These are phyloP conservation scores for Linepithema humile DNA, from an alignment of 1,140 invertebrate genomes.

Conservation along the genomic window DNA sequence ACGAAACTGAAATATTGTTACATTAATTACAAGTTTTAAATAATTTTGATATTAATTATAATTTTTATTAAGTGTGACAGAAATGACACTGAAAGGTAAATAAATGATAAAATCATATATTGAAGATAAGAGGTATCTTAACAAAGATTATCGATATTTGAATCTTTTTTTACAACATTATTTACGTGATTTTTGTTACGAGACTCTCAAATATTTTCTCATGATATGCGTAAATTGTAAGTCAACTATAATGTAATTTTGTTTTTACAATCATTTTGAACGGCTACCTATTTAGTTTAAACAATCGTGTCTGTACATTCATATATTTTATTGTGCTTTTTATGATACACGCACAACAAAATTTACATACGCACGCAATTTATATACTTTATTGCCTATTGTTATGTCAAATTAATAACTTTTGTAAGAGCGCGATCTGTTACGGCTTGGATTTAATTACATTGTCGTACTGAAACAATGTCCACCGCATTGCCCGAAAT, in stretches of 20 bases:
- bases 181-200: background rate
- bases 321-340: background rate
- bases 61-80: too few relatives aligned
- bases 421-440: constrained; percentile 1
- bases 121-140: background rate
- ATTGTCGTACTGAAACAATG: background rate
- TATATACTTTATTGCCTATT: constrained; percentile 24
- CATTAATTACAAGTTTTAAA: background rate
- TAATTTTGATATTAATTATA: background rate
- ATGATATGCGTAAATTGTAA: background rate
- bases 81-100: background rate
- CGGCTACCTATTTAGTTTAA: background rate
- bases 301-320: background rate
- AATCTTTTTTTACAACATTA: background rate
- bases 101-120: background rate
- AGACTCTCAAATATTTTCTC: background rate
- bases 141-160: background rate
- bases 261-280: too few relatives aligned
- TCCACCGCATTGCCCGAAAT: constrained; percentile 2
- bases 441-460: constrained; percentile 16
- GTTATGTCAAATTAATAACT: constrained; percentile 24
- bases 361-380: constrained; percentile 31
- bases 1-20: background rate
- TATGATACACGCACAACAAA: constrained; percentile 1
- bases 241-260: too few relatives aligned